Percentiles rank a stretch among this genome's conserved stretches.
Evolutionary conservation across 2,888 invertebrate species (phyloP).

Genomic region (Pseudococcus longispinus): DNA sequence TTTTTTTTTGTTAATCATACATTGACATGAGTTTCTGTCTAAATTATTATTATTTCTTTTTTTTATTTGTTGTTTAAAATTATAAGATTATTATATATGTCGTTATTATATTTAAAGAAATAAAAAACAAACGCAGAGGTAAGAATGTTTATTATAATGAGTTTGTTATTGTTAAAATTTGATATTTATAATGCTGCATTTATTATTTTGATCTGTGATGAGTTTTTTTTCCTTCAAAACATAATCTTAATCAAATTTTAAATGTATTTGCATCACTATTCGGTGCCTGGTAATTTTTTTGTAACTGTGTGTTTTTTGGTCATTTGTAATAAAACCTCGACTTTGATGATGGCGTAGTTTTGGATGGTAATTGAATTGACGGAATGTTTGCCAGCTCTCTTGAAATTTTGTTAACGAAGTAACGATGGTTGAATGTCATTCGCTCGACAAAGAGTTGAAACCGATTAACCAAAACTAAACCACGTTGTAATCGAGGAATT

Average conservation of each 20-base stretch:
- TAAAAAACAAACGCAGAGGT: slow-evolving; percentile 57
- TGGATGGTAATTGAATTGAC: background rate
- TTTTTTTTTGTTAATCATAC: slow-evolving; percentile 48
- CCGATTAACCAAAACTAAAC: background rate
- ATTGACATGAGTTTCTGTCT: slow-evolving; percentile 56
- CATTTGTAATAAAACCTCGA: slow-evolving; percentile 16
- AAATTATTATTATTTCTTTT: slow-evolving; percentile 51
- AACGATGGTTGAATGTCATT: background rate
- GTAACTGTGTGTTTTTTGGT: slow-evolving; percentile 46
- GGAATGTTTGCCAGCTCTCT: background rate
- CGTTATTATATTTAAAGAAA: slow-evolving; percentile 56
- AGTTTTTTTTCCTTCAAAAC: slow-evolving; percentile 56
- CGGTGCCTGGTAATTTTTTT: slow-evolving; percentile 54
- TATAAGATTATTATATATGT: slow-evolving; percentile 49
- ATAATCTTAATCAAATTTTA: slow-evolving; percentile 57
- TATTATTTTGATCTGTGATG: slow-evolving; percentile 57
- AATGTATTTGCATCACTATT: slow-evolving; percentile 57
- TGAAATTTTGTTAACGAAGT: background rate
- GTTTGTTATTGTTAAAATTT: slow-evolving; percentile 57
- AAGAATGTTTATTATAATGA: slow-evolving; percentile 55
- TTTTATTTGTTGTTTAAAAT: slow-evolving; percentile 50
- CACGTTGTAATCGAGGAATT: background rate
- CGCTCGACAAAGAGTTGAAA: background rate
- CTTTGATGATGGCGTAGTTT: slow-evolving; percentile 15
- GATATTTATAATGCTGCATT: slow-evolving; percentile 57